Evolutionary conservation across 2,888 invertebrate species (phyloP), one percentile per base, ranked within the genome.

Genomic region (Hipparchia semele): DNA sequence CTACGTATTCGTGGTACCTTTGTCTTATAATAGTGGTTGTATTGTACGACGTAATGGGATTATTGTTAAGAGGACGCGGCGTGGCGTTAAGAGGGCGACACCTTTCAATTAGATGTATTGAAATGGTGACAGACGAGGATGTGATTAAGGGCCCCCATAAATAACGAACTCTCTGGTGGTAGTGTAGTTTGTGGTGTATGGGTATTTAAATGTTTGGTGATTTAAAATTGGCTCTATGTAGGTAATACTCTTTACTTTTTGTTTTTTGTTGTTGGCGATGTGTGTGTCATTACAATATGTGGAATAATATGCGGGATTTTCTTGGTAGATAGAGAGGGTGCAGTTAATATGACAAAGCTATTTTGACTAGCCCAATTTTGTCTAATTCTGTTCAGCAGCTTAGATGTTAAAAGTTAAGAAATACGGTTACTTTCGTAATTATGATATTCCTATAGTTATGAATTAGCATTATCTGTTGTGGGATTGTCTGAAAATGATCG

Each of bases 21-120:
- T 90, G 90, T 90, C 85, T 87, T 83, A 75, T 80, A 84, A 86
- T 86, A 84, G 84, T 13, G 10, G 45, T 45, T n/a, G 46, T 45
- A 56, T 81, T 77, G 78, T 74, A 75, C 85, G 83, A 81, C 81
- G 82, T 89, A 88, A 90, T 89, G 86, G 83, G 86, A 89, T 90
- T 88, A 90, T 90, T 90, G 90, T 90, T 87, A 83, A 81, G 83
- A 82, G 83, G 80, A 79, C 79, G 80, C 68, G 82, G 59, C 4
- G 80, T 80, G 80, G 74, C 76, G 73, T 74, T 49, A 23, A 51
- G 65, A 65, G 70, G 76, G 73, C 77, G 82, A 85, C 87, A 84
- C 84, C 81, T 88, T 90, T 90, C 90, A 91, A 90, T 90, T 90
- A 90, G 85, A 80, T 75, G 83, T 87, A 88, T 88, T 89, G 89